Percentiles rank a stretch among this genome's conserved stretches.
phyloP scores from a whole-genome alignment of 2,888 invertebrate species.

The Leptura quadrifasciata region DNA sequence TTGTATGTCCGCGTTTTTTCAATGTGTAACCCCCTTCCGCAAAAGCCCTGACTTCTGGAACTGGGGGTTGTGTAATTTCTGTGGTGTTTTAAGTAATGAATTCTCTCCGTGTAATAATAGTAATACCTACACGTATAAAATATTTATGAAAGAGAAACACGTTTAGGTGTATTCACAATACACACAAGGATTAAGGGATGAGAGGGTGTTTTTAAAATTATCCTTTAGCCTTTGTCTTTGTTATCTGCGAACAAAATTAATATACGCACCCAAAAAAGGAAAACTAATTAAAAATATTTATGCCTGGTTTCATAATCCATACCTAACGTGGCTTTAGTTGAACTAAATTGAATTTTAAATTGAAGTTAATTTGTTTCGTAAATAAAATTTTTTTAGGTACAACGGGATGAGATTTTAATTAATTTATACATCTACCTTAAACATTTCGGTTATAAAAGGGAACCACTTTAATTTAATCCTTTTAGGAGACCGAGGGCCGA shows the following conservation, averaged over 20 bases:
- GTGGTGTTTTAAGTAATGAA: too few species aligned
- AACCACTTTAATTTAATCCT: slow-evolving; percentile 9
- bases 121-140: background rate
- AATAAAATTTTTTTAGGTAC: slow-evolving; percentile 23
- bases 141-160: background rate
- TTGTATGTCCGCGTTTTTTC: too few species aligned
- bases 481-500: too few species aligned
- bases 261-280: slow-evolving; percentile 24
- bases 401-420: slow-evolving; percentile 36
- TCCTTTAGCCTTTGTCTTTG: slow-evolving; percentile 23
- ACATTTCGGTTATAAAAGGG: slow-evolving; percentile 9
- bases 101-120: background rate
- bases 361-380: slow-evolving; percentile 34
- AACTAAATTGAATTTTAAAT: slow-evolving; percentile 34
- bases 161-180: background rate
- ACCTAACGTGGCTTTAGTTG: slow-evolving; percentile 24
- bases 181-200: slow-evolving; percentile 21
- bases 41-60: too few species aligned
- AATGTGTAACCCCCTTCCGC: too few species aligned
- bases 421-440: slow-evolving; percentile 27
- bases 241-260: slow-evolving; percentile 34
- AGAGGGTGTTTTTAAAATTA: slow-evolving; percentile 20
- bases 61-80: too few species aligned
- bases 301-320: slow-evolving; percentile 27
- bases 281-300: slow-evolving; percentile 41